Base-by-base conservation (phyloP, 2,113 vertebrate genomes). In the Pterocles orientalis region DNA sequence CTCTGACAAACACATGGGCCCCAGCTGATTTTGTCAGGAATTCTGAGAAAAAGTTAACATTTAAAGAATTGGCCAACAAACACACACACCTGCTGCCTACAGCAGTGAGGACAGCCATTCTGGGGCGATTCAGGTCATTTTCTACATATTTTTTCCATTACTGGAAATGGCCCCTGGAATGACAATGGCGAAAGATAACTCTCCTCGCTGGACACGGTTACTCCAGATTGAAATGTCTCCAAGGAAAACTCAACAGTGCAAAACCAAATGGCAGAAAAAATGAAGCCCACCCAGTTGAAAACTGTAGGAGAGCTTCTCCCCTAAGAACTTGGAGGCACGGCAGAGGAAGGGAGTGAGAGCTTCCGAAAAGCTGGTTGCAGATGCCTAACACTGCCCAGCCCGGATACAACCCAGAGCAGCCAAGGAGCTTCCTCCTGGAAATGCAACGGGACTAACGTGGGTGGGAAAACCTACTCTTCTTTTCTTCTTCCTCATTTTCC, bases 41-140 rank as follows among this genome's bases (percentile, higher is more conserved):
- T 34, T 79, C 34, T 48, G 34, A 33, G 84, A 26, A 39, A 12
- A 50, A 71, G 48, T 24, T 29, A 79, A 51, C 39, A 50, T 82
- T 82, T 51, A 36, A 41, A 78, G 64, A 43, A 28, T 1, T 14
- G 64, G 25, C 56, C 80, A 73, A 48, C 39, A 75, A 73, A 83
- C n/a, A 58, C 68, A n/a, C 69, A 58, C 94, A 96, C 95, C 94
- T 96, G 94, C 73, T 87, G 92, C 87, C 78, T 60, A 24, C 87
- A 94, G 81, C 76, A 83, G 86, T 0, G 10, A 68, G 78, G 29
- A 8, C 31, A 14, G 77, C 47, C 64, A 29, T 15, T 28, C 80
- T 5, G 2, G 91, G 58, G 77, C 86, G 76, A 53, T 4, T 12
- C 57, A 56, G 56, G 31, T 69, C 60, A 48, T 31, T 86, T 60